These are phyloP conservation scores for Xanthia togata DNA, from an alignment of 2,888 invertebrate genomes.

Conservation along the genomic window DNA sequence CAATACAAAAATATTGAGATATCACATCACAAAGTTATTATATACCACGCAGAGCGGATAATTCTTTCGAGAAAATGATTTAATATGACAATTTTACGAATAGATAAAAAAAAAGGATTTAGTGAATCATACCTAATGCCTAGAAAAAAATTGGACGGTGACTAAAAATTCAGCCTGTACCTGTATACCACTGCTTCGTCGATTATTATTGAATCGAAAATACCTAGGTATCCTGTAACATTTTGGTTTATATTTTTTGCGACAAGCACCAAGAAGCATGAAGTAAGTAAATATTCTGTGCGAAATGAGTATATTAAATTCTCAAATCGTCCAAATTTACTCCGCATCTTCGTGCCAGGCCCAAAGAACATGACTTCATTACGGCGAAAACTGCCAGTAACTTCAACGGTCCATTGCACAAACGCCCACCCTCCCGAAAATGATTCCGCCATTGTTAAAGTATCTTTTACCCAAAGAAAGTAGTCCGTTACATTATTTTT, in stretches of 20 bases:
- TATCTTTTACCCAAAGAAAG: slow-evolving; percentile 70
- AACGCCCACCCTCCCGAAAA: slow-evolving; percentile 35
- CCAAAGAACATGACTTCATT: slow-evolving; percentile 2
- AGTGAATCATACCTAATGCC: too few species aligned
- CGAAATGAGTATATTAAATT: background rate
- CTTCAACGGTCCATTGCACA: slow-evolving; percentile 54
- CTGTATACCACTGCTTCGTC: too few species aligned
- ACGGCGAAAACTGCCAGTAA: slow-evolving; percentile 37
- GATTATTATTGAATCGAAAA: too few species aligned
- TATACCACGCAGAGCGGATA: too few species aligned
- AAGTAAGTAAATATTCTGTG: background rate
- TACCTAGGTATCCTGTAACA: background rate
- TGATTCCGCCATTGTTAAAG: slow-evolving; percentile 64
- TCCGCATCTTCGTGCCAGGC: background rate
- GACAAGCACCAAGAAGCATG: background rate
- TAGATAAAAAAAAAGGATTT: too few species aligned
- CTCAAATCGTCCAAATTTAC: background rate
- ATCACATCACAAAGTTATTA: too few species aligned
- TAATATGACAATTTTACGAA: too few species aligned
- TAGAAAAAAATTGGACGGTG: too few species aligned
- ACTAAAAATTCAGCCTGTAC: too few species aligned
- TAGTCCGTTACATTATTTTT: slow-evolving; percentile 79
- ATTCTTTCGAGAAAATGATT: too few species aligned
- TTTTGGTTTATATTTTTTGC: background rate
- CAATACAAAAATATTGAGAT: too few species aligned